phyloP scores from a whole-genome alignment of 2,888 invertebrate genomes.

The Eledona agricola region DNA sequence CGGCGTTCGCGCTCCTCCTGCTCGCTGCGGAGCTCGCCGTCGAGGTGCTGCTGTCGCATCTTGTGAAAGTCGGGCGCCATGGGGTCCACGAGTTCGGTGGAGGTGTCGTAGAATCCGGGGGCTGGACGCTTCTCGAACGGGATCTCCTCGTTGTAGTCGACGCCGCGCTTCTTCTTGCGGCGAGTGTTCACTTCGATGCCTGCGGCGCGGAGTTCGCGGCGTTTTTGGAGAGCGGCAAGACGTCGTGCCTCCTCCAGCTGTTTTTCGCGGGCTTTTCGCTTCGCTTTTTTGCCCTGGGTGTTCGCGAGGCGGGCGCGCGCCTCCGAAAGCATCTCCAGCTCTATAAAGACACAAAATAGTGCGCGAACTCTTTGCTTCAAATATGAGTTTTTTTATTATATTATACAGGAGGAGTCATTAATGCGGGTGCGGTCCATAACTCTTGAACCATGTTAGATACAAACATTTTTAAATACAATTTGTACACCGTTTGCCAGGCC shows the following conservation, averaged over 20 bases:
- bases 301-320: constrained; percentile 98
- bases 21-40: constrained; percentile 90
- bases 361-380: too few species aligned
- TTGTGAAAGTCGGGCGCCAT: constrained; percentile 89
- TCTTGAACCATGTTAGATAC: too few species aligned
- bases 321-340: constrained; percentile 99
- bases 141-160: constrained; percentile 97
- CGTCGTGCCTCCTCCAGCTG: constrained; percentile 97
- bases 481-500: too few species aligned
- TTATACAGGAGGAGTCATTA: too few species aligned
- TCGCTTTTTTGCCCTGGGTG: constrained; percentile 95
- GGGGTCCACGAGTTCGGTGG: constrained; percentile 87
- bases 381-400: too few species aligned
- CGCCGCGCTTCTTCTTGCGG: constrained; percentile 83
- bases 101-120: constrained; percentile 94
- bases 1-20: constrained; percentile 92
- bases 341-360: constrained; percentile 65
- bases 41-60: constrained; percentile 90
- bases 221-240: constrained; percentile 95
- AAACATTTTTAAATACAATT: too few species aligned
- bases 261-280: constrained; percentile 95
- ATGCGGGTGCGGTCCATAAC: too few species aligned
- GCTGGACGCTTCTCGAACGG: constrained; percentile 97
- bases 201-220: constrained; percentile 96
- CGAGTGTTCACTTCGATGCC: constrained; percentile 77